Evolutionary conservation across 2,113 vertebrate species (phyloP), one percentile per base, ranked within the genome.

Genomic region (Ceyx margarethae): DNA sequence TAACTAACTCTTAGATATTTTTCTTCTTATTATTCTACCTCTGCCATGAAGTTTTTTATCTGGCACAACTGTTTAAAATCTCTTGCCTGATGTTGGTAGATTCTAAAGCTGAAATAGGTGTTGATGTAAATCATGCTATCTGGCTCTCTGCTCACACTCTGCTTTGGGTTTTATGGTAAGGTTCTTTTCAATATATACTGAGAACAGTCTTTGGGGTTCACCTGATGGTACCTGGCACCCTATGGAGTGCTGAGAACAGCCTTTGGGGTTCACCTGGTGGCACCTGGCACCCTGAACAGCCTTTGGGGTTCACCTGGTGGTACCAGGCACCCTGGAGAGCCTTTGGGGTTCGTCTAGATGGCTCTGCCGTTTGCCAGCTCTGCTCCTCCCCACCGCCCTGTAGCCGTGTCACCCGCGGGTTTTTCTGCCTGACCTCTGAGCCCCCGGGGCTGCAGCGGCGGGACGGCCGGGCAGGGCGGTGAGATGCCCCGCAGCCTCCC

Each of bases 341-440:
- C 18, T 7, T 1, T 6, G 1, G 28, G 5, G 1, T 5, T 4
- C 5, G 4, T 0, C 23, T 1, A 31, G 17, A 2, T 2, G 26
- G 17, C 37, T 14, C 11, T 10, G 50, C 12, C 7, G 21, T 21
- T 26, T 2, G 0, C 53, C 29, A 2, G 7, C 5, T 15, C 8
- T 3, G 29, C 23, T 1, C 42, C n/a, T 35, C 46, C 37, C 33
- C 48, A 2, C 37, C 0, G 16, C 42, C 15, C 37, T 37, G 37
- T 37, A 10, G 37, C 37, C 6, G 5, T 10, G 18, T 22, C 11
- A 15, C 20, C 48, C 23, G 5, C 40, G 1, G 8, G 9, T 9
- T 11, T 31, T 48, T 9, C 48, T 17, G 8, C 13, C 9, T 13
- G 11, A 29, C 25, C 15, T 15, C 15, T 13, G 16, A 50, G 45